Evolutionary conservation across 1,140 invertebrate genomes (phyloP), one percentile per base, ranked within the genome.

Genomic region (Bombus waltoni): DNA sequence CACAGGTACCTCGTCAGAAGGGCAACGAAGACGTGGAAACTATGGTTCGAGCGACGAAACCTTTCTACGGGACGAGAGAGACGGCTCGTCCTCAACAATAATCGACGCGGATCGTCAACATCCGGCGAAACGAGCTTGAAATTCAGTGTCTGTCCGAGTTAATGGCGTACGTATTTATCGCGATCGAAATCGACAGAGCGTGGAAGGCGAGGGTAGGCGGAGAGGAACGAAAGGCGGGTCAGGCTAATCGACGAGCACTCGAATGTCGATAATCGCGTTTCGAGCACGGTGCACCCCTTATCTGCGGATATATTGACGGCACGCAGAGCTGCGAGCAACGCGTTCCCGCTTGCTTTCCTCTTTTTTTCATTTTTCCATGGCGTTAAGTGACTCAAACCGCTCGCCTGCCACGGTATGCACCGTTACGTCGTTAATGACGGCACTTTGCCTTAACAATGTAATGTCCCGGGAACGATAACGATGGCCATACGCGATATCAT

Each of bases 161-260:
- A 83, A 70, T 83, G 59, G 62, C 80, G 71, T 35, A 71, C 76
- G 47, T 80, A 85, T 85, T 85, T 85, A 85, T 85, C 83, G 77
- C 68, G 76, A 85, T 85, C 35, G 70, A 47, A 75, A 57, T 74
- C 79, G 79, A 86, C 84, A 35, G 47, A 75, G 59, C 78, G 84
- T 32, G 62, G 70, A 74, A 40, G 38, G 44, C 35, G 3, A 40
- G 77, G 40, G 53, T 59, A 62, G 57, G 75, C 57, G 47, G 35
- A 11, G 40, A 53, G n/a, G 40, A 25, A 47, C 35, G 68, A 78
- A 35, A 76, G 47, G 25, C 53, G 11, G 73, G 47, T 25, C 44
- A 35, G 42, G 74, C 75, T 78, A 80, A 80, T 83, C 74, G 81
- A 59, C 44, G 68, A 38, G 35, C 53, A 25, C 66, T 40, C 76